Percentiles rank a stretch among this genome's conserved stretches.
phyloP scores from a whole-genome alignment of 2,797 vertebrate genomes.

The Danio albolineatus region DNA sequence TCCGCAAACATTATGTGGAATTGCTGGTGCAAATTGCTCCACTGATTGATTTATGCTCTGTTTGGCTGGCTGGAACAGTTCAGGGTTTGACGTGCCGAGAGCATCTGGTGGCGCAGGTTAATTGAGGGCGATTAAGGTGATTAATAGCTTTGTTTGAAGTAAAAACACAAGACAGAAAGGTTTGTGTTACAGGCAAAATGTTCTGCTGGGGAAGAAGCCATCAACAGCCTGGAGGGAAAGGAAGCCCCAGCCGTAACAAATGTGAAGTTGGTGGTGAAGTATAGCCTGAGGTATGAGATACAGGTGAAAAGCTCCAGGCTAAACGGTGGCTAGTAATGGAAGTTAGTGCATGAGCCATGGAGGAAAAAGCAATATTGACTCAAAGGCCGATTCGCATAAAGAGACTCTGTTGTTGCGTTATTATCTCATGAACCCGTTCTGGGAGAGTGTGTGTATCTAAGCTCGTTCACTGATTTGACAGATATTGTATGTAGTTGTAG shows the following conservation, averaged over 20 bases:
- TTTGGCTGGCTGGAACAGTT: slow-evolving; percentile 71
- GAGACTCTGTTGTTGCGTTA: slow-evolving; percentile 66
- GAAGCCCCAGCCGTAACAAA: slow-evolving; percentile 41
- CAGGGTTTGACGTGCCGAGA: slow-evolving; percentile 71
- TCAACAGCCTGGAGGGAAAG: slow-evolving; percentile 65
- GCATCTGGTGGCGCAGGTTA: slow-evolving; percentile 80
- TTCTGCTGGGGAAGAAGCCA: slow-evolving; percentile 78
- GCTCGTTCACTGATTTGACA: slow-evolving; percentile 1
- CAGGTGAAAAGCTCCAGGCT: slow-evolving; percentile 54
- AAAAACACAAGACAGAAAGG: slow-evolving; percentile 84
- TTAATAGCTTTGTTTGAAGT: slow-evolving; percentile 87
- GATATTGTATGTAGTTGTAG: neutral
- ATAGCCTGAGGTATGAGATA: slow-evolving; percentile 66
- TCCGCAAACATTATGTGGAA: slow-evolving; percentile 71
- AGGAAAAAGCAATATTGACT: slow-evolving; percentile 76
- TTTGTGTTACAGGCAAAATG: slow-evolving; percentile 87
- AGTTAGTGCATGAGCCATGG: slow-evolving; percentile 54
- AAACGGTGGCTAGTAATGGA: slow-evolving; percentile 63
- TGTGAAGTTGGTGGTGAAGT: slow-evolving; percentile 35
- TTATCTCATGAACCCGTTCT: slow-evolving; percentile 38
- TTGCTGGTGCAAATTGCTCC: slow-evolving; percentile 68
- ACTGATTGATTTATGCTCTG: slow-evolving; percentile 75
- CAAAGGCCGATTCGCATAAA: slow-evolving; percentile 61
- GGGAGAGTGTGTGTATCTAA: neutral
- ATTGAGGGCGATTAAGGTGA: slow-evolving; percentile 88